Evolutionary conservation across 92 coral and sea anemone species (phyloP).

Genomic region (Anthopleura xanthogrammica): DNA sequence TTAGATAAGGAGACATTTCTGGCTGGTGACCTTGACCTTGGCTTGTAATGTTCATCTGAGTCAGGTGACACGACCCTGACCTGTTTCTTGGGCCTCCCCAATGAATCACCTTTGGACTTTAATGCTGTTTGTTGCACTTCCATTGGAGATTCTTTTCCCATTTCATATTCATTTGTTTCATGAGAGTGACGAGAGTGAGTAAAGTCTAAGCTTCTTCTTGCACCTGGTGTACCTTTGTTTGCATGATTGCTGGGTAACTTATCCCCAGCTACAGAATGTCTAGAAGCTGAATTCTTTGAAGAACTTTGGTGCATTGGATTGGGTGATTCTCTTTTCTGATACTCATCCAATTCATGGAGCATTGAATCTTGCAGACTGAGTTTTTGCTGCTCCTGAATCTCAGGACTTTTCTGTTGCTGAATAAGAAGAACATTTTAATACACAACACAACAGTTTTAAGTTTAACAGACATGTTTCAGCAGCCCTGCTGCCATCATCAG

Average conservation of each 20-base stretch:
- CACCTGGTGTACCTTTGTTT: slow-evolving; percentile 35
- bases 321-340: slow-evolving; percentile 27
- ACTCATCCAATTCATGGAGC: slow-evolving; percentile 68
- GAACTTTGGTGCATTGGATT: neutral
- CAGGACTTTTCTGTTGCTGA: slow-evolving; percentile 72
- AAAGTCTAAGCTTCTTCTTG: slow-evolving; percentile 72
- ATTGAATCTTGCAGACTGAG: slow-evolving; percentile 56
- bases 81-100: slow-evolving; percentile 49
- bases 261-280: slow-evolving; percentile 25
- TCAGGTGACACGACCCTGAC: slow-evolving; percentile 77
- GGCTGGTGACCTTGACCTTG: neutral
- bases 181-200: slow-evolving; percentile 45
- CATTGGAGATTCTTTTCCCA: neutral
- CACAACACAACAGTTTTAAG: too few species aligned
- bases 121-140: neutral
- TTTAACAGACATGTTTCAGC: too few species aligned
- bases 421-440: neutral
- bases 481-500: too few species aligned
- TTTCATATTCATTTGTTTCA: neutral
- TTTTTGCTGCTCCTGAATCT: slow-evolving; percentile 67
- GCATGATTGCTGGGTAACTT: neutral
- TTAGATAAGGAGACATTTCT: neutral
- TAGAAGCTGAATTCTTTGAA: neutral
- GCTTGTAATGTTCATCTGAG: slow-evolving; percentile 13
- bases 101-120: neutral